phyloP scores from a whole-genome alignment of 1,140 invertebrate genomes.

The Lepeophtheirus salmonis region DNA sequence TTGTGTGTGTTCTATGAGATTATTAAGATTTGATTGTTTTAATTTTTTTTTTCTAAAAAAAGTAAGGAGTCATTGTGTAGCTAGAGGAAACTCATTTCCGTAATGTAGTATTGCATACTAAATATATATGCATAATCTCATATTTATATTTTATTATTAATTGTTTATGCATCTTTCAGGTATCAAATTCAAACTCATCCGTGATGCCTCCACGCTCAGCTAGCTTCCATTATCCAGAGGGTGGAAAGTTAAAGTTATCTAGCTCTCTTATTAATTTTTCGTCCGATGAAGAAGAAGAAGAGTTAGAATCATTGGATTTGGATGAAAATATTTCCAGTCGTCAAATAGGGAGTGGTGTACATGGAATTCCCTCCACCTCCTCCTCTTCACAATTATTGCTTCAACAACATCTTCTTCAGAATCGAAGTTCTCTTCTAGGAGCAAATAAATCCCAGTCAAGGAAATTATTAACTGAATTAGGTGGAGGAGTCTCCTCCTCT shows the following conservation, averaged over 20 bases:
- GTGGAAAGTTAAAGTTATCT: not conserved
- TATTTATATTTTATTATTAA: no score
- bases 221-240: conserved; percentile 2
- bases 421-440: not conserved
- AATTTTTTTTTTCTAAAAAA: no score
- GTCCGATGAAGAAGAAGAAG: not conserved
- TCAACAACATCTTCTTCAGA: no score
- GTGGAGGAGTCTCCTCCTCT: no score
- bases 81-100: no score
- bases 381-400: no score
- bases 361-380: no score
- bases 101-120: no score
- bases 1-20: no score
- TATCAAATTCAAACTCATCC: not conserved
- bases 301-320: not conserved
- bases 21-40: no score
- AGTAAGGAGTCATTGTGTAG: no score
- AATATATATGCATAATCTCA: no score
- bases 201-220: not conserved
- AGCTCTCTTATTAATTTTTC: not conserved
- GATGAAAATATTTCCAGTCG: conserved; percentile 1
- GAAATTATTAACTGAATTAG: not conserved
- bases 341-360: not conserved
- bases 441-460: conserved; percentile 6
- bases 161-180: not conserved